Evolutionary conservation across 2,113 vertebrate species (phyloP), one percentile per base, ranked within the genome.

Genomic region (Malurus elegans): DNA sequence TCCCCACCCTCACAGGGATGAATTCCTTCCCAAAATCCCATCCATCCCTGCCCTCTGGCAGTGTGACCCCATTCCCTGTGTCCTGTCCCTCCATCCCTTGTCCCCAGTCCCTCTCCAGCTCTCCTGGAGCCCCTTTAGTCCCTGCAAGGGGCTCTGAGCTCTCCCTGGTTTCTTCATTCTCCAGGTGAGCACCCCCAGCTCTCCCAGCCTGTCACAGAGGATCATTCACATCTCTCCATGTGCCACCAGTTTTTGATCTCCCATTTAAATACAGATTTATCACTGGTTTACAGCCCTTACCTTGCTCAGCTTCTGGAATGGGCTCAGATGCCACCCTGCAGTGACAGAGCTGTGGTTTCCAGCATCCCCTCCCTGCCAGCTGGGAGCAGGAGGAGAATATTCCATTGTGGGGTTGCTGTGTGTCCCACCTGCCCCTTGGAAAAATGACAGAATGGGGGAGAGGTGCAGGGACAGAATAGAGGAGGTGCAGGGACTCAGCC

Each of bases 141-240:
- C 2, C n/a, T 87, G 74, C 0, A 1, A 87, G 34, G 19, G 31
- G 34, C 66, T 50, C 75, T 64, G 14, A 73, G 67, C 3, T 65
- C 26, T 44, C 60, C 51, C 51, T 80, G 60, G 76, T n/a, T n/a
- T n/a, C n/a, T n/a, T n/a, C n/a, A n/a, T n/a, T n/a, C n/a, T n/a
- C n/a, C n/a, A n/a, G 38, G 26, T 0, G 51, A 73, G 0, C 60
- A 18, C 0, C 0, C 21, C 38, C 38, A 38, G 36, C 38, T 38
- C 10, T 11, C 10, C 38, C 67, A 76, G 25, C 45, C 62, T 36
- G 7, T 58, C 53, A 4, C 53, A 32, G 10, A 38, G 38, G 38
- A 38, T 38, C 38, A 38, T 29, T 67, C 61, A 1, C 51, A 17
- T 4, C 16, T 47, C 5, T 51, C 11, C 20, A 19, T 0, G 8